phyloP scores from a whole-genome alignment of 2,888 invertebrate genomes.

The Mythimna albipuncta region DNA sequence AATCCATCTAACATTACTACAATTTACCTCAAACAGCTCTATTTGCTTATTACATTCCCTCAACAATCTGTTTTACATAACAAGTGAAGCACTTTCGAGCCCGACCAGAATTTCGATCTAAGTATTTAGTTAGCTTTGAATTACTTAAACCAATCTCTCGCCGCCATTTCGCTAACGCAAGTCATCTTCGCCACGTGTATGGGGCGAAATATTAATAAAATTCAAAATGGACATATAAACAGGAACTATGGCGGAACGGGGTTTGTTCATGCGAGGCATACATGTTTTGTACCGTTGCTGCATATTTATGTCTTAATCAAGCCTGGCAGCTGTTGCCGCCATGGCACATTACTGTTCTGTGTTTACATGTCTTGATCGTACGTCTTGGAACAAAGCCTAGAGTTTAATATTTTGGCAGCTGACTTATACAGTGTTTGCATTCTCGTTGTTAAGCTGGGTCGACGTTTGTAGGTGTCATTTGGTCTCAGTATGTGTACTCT shows the following conservation, averaged over 20 bases:
- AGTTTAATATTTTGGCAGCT: slow-evolving; percentile 71
- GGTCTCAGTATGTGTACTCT: slow-evolving; percentile 1
- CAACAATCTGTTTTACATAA: slow-evolving; percentile 18
- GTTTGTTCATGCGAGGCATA: slow-evolving; percentile 63
- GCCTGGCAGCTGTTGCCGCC: slow-evolving; percentile 75
- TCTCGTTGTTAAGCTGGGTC: slow-evolving; percentile 24
- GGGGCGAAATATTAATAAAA: slow-evolving; percentile 69
- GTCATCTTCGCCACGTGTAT: slow-evolving; percentile 38
- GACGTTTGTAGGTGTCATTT: slow-evolving; percentile 25
- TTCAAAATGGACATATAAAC: slow-evolving; percentile 65
- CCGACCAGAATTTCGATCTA: slow-evolving; percentile 28
- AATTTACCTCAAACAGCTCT: neutral
- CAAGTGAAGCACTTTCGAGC: slow-evolving; percentile 4
- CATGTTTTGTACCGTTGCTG: slow-evolving; percentile 73
- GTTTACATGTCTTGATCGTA: slow-evolving; percentile 69
- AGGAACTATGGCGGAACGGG: slow-evolving; percentile 65
- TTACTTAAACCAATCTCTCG: slow-evolving; percentile 32
- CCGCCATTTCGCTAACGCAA: slow-evolving; percentile 31
- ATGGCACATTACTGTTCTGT: slow-evolving; percentile 71
- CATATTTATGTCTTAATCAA: slow-evolving; percentile 82
- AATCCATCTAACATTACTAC: slow-evolving; percentile 8
- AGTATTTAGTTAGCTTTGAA: slow-evolving; percentile 45
- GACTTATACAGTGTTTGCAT: slow-evolving; percentile 64
- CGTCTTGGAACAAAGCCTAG: slow-evolving; percentile 73
- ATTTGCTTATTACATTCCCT: slow-evolving; percentile 12